These are phyloP conservation scores for Steatocranus sp. DNA, from an alignment of 2,797 vertebrate genomes.

Conservation along the genomic window DNA sequence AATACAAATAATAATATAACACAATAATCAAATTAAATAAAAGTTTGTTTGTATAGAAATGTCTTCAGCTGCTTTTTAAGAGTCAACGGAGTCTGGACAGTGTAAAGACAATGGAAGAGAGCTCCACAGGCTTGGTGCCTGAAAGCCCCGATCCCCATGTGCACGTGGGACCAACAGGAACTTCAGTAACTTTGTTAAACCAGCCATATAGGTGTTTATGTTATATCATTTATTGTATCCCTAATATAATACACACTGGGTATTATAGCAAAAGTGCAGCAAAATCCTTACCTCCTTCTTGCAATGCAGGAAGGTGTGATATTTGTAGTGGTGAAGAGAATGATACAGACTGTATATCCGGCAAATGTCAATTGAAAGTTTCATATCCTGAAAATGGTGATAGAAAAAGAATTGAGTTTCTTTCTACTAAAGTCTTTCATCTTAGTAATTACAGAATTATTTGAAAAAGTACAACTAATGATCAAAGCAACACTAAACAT, in stretches of 20 bases:
- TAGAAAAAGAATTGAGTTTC: not conserved
- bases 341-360: slow-evolving; percentile 88
- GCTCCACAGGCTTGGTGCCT: not conserved
- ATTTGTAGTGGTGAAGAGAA: slow-evolving; percentile 92
- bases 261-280: not conserved
- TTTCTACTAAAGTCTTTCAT: not conserved
- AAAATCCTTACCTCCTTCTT: slow-evolving; percentile 82
- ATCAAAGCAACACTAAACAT: not conserved
- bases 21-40: not conserved
- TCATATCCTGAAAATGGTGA: slow-evolving; percentile 77
- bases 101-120: not conserved
- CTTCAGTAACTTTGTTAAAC: not conserved
- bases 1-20: not conserved
- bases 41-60: not conserved
- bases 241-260: not conserved
- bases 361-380: slow-evolving; percentile 83
- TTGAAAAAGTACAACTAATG: not conserved
- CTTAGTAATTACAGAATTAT: not conserved
- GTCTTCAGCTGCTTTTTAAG: not conserved
- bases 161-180: rapidly evolving
- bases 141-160: not conserved
- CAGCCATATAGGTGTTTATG: not conserved
- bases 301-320: slow-evolving; percentile 92
- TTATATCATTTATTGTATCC: not conserved
- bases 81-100: not conserved